Evolutionary conservation across 2,888 invertebrate species (phyloP).

Genomic region (Aquatica leii): DNA sequence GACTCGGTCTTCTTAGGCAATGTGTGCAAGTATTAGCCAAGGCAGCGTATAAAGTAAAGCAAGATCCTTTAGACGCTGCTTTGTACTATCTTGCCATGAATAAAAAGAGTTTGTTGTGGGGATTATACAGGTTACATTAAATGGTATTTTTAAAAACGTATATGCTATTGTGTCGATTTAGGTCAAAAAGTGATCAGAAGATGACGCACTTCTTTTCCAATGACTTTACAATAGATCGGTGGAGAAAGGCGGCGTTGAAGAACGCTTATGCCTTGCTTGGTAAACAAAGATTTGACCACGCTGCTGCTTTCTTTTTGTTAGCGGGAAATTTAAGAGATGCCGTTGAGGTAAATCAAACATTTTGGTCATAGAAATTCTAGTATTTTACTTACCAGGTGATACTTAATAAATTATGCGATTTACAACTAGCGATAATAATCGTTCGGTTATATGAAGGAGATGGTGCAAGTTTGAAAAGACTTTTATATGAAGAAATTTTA

Average conservation of each 20-base stretch:
- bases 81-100: constrained; percentile 98
- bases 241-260: constrained; percentile 97
- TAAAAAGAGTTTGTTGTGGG: constrained; percentile 96
- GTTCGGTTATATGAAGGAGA: constrained; percentile 90
- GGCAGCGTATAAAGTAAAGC: constrained; percentile 87
- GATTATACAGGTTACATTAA: constrained; percentile 82
- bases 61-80: constrained; percentile 97
- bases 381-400: constrained; percentile 80
- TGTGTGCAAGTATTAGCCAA: constrained; percentile 95
- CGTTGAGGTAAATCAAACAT: constrained; percentile 75
- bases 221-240: constrained; percentile 91
- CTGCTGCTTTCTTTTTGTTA: constrained; percentile 97
- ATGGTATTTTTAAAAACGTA: background rate
- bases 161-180: constrained; percentile 53
- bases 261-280: constrained; percentile 96
- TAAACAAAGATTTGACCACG: constrained; percentile 95
- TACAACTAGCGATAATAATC: constrained; percentile 95
- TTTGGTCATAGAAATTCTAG: background rate
- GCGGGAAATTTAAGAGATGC: constrained; percentile 96
- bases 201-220: constrained; percentile 97
- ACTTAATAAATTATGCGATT: constrained; percentile 89
- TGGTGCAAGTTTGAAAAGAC: constrained; percentile 73
- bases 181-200: constrained; percentile 84
- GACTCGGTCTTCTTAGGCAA: constrained; percentile 78
- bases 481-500: constrained; percentile 81